These are phyloP conservation scores for Etia nguti DNA, from an alignment of 2,113 vertebrate genomes.

Conservation along the genomic window DNA sequence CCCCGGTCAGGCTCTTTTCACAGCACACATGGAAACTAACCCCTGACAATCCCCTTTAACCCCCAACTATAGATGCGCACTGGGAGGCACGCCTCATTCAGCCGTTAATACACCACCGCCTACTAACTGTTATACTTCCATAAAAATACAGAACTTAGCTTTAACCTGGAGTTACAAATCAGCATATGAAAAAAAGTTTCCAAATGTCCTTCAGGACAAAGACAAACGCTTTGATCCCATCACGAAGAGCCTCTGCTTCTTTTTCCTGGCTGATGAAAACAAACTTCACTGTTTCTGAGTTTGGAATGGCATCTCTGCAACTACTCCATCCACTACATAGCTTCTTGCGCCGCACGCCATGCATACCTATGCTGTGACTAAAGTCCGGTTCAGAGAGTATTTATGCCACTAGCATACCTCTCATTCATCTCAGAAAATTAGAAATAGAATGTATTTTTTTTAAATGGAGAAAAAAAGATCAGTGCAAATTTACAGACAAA, in stretches of 20 bases:
- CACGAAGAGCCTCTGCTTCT: background rate
- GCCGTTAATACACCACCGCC: background rate
- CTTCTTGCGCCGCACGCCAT: background rate
- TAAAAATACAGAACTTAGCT: background rate
- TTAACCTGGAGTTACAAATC: background rate
- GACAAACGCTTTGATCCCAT: background rate
- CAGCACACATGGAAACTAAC: slow-evolving; percentile 16
- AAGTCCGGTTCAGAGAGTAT: background rate
- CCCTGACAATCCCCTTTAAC: slow-evolving; percentile 31
- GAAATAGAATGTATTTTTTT: background rate
- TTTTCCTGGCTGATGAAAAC: background rate
- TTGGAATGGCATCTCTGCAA: background rate
- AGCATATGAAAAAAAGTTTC: background rate
- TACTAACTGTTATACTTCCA: background rate
- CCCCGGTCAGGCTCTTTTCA: slow-evolving; percentile 21
- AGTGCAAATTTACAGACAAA: background rate
- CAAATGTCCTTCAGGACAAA: background rate
- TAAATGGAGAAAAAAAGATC: background rate
- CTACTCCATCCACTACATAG: slow-evolving; percentile 24
- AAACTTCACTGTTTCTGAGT: background rate
- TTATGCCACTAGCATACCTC: slow-evolving; percentile 11
- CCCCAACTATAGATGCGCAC: background rate
- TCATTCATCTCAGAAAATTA: slow-evolving; percentile 3
- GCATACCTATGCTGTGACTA: slow-evolving; percentile 46
- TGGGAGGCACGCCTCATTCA: background rate